Conservation (phyloP, 2,797 vertebrate species). For the Megalops cyprinoides region DNA sequence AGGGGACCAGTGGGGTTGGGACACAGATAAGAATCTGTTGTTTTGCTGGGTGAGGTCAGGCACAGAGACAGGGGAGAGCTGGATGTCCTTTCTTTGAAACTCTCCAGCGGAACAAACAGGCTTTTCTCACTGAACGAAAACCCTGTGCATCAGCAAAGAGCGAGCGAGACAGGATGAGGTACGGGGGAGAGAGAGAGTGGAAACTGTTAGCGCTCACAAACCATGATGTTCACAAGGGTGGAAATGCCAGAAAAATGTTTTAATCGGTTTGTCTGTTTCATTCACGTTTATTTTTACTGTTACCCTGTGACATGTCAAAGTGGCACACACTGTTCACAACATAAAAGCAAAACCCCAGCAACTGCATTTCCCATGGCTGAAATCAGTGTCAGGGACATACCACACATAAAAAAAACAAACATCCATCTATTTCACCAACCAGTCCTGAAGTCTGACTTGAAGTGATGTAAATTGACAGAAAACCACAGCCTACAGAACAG, state of each 20-base stretch:
- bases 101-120: constrained; percentile 80
- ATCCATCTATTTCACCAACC: neutral
- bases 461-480: too few relatives aligned
- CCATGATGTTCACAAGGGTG: constrained; percentile 20
- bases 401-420: neutral
- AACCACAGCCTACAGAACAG: neutral
- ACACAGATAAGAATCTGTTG: constrained; percentile 69
- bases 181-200: constrained; percentile 36
- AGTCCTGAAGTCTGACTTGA: neutral
- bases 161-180: constrained; percentile 63
- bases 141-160: constrained; percentile 75
- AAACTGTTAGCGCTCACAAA: constrained; percentile 62
- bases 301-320: too few relatives aligned
- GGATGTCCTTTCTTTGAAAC: constrained; percentile 73
- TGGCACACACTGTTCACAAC: neutral
- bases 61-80: constrained; percentile 53
- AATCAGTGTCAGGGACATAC: neutral
- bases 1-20: constrained; percentile 47
- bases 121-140: constrained; percentile 78
- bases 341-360: neutral
- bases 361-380: neutral
- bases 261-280: neutral
- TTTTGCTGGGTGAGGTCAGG: constrained; percentile 63
- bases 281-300: constrained; percentile 20
- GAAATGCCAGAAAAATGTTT: constrained; percentile 13